Evolutionary conservation across 2,113 vertebrate genomes (phyloP), one percentile per base, ranked within the genome.

Genomic region (Sitta europaea): DNA sequence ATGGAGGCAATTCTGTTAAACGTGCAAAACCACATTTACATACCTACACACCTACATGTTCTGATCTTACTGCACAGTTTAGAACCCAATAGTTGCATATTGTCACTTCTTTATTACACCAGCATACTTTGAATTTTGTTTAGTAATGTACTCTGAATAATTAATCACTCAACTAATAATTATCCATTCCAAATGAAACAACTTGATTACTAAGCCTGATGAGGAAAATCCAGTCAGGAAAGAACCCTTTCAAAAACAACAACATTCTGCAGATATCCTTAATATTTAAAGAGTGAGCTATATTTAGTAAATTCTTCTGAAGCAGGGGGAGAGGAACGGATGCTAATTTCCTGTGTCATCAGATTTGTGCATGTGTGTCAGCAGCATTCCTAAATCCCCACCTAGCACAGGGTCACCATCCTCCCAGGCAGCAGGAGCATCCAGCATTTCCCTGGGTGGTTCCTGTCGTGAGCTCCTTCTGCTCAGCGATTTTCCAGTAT

Each of bases 141-240:
- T 77, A 78, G 72, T 76, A 55, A 53, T 13, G 63, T 48, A 71
- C 79, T 88, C 65, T 68, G 96, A 96, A 92, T 90, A 95, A 75
- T 94, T 96, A 96, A 77, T 94, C 78, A 63, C 63, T 82, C 93
- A 77, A 59, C 53, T 80, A 88, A 93, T 96, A 92, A 94, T 96
- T 94, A 94, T 21, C 74, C 72, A 66, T 94, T 73, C 75, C 73
- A 79, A 96, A 88, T 90, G 86, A 93, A 94, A 67, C 86, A 51
- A 80, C 92, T 93, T 96, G 94, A 96, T 96, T 96, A 88, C 88
- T 93, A 80, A 93, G 82, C 61, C 85, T 96, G 93, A 96, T 96
- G 96, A 92, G 50, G 51, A 70, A 90, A 93, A 96, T 71, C 92
- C 92, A 89, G 76, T 78, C 55, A 95, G 87, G 81, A 92, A 96